Conservation (phyloP, 64 coral and sea anemone genomes). For the Stichodactyla helianthus region DNA sequence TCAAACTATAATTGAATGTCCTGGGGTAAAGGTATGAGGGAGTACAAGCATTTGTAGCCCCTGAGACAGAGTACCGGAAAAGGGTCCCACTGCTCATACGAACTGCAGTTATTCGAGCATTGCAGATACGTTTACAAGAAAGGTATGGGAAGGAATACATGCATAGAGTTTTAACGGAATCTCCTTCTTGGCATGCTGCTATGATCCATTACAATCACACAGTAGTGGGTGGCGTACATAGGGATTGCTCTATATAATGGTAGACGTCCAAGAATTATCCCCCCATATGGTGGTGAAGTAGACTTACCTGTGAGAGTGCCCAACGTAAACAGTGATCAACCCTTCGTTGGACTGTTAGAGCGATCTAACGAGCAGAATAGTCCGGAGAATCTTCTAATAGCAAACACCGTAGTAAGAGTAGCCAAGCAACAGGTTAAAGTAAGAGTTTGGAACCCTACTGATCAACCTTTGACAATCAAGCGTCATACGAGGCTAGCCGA, state of each 20-base stretch:
- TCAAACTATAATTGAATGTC: not conserved
- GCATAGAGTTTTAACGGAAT: not conserved
- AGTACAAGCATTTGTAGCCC: conserved; percentile 11
- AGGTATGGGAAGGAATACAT: not conserved
- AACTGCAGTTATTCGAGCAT: not conserved
- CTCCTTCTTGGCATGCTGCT: too few relatives aligned
- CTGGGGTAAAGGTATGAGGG: not conserved
- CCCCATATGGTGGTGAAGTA: too few relatives aligned
- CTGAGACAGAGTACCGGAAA: not conserved
- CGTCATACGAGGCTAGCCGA: too few relatives aligned
- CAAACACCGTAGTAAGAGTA: too few relatives aligned
- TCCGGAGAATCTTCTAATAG: too few relatives aligned
- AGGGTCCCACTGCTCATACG: not conserved
- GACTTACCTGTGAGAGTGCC: too few relatives aligned
- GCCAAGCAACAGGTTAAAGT: too few relatives aligned
- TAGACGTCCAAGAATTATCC: not conserved
- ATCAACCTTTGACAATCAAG: too few relatives aligned
- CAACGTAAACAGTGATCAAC: too few relatives aligned
- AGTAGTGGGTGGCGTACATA: not conserved
- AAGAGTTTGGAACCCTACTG: too few relatives aligned
- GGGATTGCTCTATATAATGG: not conserved
- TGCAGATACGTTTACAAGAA: not conserved
- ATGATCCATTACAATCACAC: not conserved
- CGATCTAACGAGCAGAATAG: too few relatives aligned
- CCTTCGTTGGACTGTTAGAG: too few relatives aligned